phyloP scores from a whole-genome alignment of 53 echinoderm and acorn worm genomes.

The Pentamera pediparva region DNA sequence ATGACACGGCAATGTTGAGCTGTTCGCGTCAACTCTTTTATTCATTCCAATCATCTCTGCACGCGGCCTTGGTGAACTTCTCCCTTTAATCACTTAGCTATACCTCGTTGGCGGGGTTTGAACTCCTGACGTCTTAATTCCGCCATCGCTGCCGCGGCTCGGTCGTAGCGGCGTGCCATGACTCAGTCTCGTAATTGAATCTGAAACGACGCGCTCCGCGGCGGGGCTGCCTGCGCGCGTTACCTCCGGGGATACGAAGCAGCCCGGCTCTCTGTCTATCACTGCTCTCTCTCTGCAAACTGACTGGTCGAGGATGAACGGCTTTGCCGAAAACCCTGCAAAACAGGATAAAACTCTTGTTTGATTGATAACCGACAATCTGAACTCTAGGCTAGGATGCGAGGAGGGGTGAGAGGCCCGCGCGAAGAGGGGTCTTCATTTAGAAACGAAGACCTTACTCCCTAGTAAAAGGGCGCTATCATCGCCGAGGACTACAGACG shows the following conservation, averaged over 20 bases:
- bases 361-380: slow-evolving; percentile 35
- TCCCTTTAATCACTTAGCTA: background rate
- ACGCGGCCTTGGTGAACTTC: background rate
- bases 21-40: background rate
- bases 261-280: too few species aligned
- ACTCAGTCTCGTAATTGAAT: slow-evolving; percentile 33
- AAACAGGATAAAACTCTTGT: slow-evolving; percentile 20
- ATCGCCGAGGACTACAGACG: background rate
- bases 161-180: slow-evolving; percentile 26
- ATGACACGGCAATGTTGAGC: too few species aligned
- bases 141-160: slow-evolving; percentile 1
- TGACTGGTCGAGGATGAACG: too few species aligned
- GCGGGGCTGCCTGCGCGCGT: slow-evolving; percentile 17
- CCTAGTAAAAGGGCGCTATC: background rate
- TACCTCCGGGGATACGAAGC: slow-evolving; percentile 34
- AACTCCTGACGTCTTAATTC: too few species aligned
- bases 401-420: slow-evolving; percentile 13
- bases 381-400: slow-evolving; percentile 25
- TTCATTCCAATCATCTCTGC: background rate
- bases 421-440: slow-evolving; percentile 17
- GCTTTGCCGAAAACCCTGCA: too few species aligned
- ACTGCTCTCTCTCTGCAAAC: too few species aligned
- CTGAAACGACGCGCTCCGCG: slow-evolving; percentile 2
- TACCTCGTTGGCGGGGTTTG: background rate
- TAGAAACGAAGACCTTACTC: background rate